A percentile compares a stretch with the other conserved stretches of the same genome.
phyloP scores from a whole-genome alignment of 2,888 invertebrate species.

The Coenonympha glycerion region DNA sequence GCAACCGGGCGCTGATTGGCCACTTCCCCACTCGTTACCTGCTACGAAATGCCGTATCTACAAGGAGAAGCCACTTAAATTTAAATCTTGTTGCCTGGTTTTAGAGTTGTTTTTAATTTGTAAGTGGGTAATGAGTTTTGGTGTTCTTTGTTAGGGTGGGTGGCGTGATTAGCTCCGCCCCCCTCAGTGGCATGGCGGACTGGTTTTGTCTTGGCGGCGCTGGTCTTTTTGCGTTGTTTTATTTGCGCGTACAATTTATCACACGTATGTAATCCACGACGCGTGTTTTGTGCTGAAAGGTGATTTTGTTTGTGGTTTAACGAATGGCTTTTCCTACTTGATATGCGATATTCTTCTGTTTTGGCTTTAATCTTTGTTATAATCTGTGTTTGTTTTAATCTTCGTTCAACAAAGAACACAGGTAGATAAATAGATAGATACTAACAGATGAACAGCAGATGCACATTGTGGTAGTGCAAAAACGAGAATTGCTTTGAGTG shows the following conservation, averaged over 20 bases:
- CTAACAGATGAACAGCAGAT: no score
- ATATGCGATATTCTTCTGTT: background rate
- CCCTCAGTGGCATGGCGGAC: slow-evolving; percentile 66
- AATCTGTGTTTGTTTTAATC: no score
- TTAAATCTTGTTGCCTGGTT: slow-evolving; percentile 38
- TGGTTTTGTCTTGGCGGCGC: slow-evolving; percentile 44
- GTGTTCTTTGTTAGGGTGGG: slow-evolving; percentile 30
- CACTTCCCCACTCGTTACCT: slow-evolving; percentile 44
- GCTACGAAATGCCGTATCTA: slow-evolving; percentile 43
- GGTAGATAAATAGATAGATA: no score
- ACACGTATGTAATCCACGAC: slow-evolving; percentile 17
- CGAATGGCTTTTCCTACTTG: slow-evolving; percentile 12
- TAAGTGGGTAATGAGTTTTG: slow-evolving; percentile 28
- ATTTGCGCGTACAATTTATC: slow-evolving; percentile 16
- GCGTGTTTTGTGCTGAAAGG: slow-evolving; percentile 12
- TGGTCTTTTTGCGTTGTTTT: slow-evolving; percentile 58
- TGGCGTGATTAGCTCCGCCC: slow-evolving; percentile 68
- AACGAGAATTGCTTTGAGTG: no score
- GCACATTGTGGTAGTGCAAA: no score
- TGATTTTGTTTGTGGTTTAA: slow-evolving; percentile 17
- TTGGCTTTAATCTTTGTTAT: background rate
- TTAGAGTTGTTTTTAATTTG: slow-evolving; percentile 45
- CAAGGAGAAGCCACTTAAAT: slow-evolving; percentile 40
- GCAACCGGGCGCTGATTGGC: slow-evolving; percentile 69
- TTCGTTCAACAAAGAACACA: no score